A percentile compares a stretch with the other conserved stretches of the same genome.
phyloP scores from a whole-genome alignment of 2,888 invertebrate genomes.

The Pilophorus perplexus region DNA sequence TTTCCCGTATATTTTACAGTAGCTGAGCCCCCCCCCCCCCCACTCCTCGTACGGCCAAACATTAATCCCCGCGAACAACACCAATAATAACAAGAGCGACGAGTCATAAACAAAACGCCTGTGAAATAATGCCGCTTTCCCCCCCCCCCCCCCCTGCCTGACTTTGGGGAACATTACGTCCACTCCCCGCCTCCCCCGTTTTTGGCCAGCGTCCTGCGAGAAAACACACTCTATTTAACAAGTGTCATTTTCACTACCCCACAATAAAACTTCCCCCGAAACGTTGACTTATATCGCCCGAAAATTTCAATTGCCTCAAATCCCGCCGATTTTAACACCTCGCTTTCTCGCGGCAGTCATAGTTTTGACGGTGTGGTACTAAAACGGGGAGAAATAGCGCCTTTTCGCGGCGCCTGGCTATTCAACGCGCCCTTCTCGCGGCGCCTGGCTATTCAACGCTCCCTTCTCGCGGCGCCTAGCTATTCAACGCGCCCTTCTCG shows the following conservation, averaged over 20 bases:
- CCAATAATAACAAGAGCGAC: slow-evolving; percentile 44
- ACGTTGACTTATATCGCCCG: no score
- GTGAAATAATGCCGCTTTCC: slow-evolving; percentile 39
- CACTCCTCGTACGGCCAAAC: slow-evolving; percentile 1
- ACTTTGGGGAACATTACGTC: no score
- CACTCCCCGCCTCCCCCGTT: not conserved
- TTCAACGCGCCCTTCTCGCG: no score
- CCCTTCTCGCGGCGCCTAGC: no score
- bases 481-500: no score
- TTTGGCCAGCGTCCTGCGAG: slow-evolving; percentile 16
- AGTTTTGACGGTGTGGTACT: no score
- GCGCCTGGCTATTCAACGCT: no score
- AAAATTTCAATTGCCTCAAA: no score
- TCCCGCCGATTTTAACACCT: no score
- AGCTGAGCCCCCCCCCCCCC: slow-evolving; percentile 1
- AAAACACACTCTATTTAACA: slow-evolving; percentile 40
- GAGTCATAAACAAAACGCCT: slow-evolving; percentile 43
- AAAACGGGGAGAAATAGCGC: no score
- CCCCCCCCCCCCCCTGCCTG: not conserved
- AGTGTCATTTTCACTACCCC: slow-evolving; percentile 36
- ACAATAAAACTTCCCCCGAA: not conserved
- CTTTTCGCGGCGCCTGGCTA: no score
- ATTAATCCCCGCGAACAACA: slow-evolving; percentile 41
- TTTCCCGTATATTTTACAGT: slow-evolving; percentile 42
- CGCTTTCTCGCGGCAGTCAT: no score